Base-by-base conservation (phyloP, 2,797 vertebrate genomes). In the Notoglanidium macrostoma region DNA sequence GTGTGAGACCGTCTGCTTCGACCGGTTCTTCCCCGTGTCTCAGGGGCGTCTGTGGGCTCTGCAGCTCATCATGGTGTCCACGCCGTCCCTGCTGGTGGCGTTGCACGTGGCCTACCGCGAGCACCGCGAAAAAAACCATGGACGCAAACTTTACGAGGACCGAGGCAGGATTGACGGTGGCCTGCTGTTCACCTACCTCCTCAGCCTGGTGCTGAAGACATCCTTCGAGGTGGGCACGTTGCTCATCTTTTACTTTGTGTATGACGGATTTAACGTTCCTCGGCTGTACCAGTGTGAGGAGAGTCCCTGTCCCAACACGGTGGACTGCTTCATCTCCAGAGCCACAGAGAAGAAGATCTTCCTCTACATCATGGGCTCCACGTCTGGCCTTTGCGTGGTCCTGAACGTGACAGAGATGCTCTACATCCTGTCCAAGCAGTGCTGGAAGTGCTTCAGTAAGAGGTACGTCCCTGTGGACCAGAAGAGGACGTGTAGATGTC, bases 291-390 rank as follows among this genome's bases (percentile, higher is more conserved):
- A 93, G 88, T 98, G 97, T 87, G 92, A 92, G 46, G 26, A 95
- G 90, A 94, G 90, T 21, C 97, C 97, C 21, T 98, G 97, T 73
- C 97, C 98, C 74, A 96, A 94, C 91, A 94, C 90, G 0, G 97
- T 97, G 70, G 96, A 98, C 92, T 98, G 97, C 89, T 98, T 94
- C 72, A 94, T 96, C 67, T 93, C 94, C 89, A 97, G 93, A 90
- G 94, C 97, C 84, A 98, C 96, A 0, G 97, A 98, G 93, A 98
- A 97, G 92, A 97, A 92, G 61, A 93, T 98, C 90, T 98, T 98
- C 91, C 93, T 97, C 44, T 95, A 93, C 92, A 96, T 98, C 91
- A 96, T 98, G 94, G 94, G 94, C 82, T 92, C 92, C 87, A 96
- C 96, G 0, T 98, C 97, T 0, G 92, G 95, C 7, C 90, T 98